These are phyloP conservation scores for Tenthredo mesomela DNA, from an alignment of 2,888 invertebrate species.

Conservation along the genomic window DNA sequence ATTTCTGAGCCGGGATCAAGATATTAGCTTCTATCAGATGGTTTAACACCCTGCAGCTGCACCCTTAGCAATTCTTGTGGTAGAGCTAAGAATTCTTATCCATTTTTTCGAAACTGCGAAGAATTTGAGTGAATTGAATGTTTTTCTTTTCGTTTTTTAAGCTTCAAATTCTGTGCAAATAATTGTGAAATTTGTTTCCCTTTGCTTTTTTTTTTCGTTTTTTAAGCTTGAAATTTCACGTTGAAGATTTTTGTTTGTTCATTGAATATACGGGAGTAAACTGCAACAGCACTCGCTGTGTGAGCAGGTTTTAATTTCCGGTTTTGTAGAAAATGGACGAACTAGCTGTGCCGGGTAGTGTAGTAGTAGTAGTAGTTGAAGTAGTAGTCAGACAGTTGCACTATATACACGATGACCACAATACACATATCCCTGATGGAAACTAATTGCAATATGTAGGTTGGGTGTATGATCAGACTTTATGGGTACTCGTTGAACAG, in stretches of 20 bases:
- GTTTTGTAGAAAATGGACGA: conserved; percentile 8
- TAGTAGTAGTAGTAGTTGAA: background rate
- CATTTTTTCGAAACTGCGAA: background rate
- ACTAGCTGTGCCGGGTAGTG: background rate
- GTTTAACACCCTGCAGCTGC: conserved; percentile 21
- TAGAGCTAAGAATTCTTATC: background rate
- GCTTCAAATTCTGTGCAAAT: too few species aligned
- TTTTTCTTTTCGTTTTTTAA: too few species aligned
- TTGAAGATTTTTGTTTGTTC: background rate
- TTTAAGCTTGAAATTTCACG: background rate
- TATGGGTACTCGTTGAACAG: background rate
- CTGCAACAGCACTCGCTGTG: background rate
- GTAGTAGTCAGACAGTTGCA: background rate
- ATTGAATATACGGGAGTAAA: background rate
- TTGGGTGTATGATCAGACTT: background rate
- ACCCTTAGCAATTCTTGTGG: background rate
- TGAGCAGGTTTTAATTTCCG: conserved; percentile 28
- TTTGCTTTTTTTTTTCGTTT: background rate
- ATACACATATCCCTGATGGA: background rate
- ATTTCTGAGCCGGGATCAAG: conserved; percentile 40
- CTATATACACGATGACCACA: background rate
- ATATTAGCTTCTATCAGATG: conserved; percentile 40
- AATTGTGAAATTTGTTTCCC: background rate
- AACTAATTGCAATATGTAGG: background rate
- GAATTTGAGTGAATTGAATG: background rate